phyloP scores from a whole-genome alignment of 2,888 invertebrate genomes.

The Margaritifera margaritifera region DNA sequence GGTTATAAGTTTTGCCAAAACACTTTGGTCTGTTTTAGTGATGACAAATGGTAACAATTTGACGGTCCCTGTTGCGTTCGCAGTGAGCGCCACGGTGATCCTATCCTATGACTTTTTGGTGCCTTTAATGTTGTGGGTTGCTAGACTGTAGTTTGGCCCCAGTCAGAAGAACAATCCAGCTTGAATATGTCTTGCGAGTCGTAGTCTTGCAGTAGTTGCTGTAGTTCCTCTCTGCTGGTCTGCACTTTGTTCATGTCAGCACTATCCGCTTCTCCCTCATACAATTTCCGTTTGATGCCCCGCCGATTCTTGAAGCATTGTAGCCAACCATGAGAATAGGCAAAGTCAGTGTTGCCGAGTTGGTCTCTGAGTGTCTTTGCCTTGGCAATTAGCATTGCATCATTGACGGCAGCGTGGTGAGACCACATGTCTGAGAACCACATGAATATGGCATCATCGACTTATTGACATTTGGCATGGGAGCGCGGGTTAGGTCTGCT shows the following conservation, averaged over 20 bases:
- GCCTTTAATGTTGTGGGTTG: too few species aligned
- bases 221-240: too few species aligned
- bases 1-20: too few species aligned
- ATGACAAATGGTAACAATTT: constrained; percentile 36
- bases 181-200: constrained; percentile 31
- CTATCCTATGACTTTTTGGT: constrained; percentile 20
- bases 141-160: too few species aligned
- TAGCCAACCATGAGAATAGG: too few species aligned
- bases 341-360: too few species aligned
- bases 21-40: constrained; percentile 15
- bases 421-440: constrained; percentile 14
- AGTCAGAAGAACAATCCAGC: constrained; percentile 30
- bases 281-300: too few species aligned
- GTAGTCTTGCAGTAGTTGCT: too few species aligned
- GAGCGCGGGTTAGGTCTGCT: not conserved
- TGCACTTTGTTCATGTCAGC: too few species aligned
- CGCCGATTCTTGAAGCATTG: not conserved
- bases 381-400: constrained; percentile 6
- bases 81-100: constrained; percentile 22
- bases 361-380: too few species aligned
- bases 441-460: constrained; percentile 13
- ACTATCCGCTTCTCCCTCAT: too few species aligned
- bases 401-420: constrained; percentile 13
- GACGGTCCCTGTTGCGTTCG: constrained; percentile 27
- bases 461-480: constrained; percentile 10